These are phyloP conservation scores for Anabas testudineus DNA, from an alignment of 2,797 vertebrate species.

Conservation along the genomic window DNA sequence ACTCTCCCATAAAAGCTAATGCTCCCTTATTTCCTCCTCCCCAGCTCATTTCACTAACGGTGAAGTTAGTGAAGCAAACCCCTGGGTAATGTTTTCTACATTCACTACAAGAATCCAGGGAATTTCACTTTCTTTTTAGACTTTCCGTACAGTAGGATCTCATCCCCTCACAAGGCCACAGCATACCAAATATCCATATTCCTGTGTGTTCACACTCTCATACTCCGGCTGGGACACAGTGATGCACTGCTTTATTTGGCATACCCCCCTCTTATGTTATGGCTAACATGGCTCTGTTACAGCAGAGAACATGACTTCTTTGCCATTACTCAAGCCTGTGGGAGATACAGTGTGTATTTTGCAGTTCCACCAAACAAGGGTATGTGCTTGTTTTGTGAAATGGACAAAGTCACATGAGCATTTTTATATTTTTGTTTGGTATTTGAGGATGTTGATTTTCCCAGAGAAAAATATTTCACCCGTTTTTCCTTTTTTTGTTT, in stretches of 20 bases:
- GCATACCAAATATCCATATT: constrained; percentile 53
- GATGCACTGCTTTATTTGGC: constrained; percentile 69
- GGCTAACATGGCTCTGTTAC: constrained; percentile 57
- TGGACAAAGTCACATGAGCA: constrained; percentile 53
- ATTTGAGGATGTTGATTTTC: constrained; percentile 71
- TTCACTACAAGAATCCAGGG: constrained; percentile 37
- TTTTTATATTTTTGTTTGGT: constrained; percentile 57
- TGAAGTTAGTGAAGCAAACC: constrained; percentile 15
- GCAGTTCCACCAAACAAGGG: constrained; percentile 55
- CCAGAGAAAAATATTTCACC: constrained; percentile 64
- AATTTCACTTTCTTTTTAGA: constrained; percentile 51
- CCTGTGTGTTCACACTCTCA: constrained; percentile 43
- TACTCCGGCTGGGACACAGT: constrained; percentile 29
- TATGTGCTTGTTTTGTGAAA: constrained; percentile 77
- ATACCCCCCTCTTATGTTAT: constrained; percentile 76
- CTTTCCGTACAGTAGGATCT: constrained; percentile 42
- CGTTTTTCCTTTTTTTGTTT: no score
- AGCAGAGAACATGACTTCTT: constrained; percentile 40
- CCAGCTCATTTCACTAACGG: neutral
- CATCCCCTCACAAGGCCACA: constrained; percentile 59
- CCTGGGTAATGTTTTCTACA: constrained; percentile 24
- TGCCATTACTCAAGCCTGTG: constrained; percentile 23
- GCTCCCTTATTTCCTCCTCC: constrained; percentile 8
- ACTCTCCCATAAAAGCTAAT: constrained; percentile 10
- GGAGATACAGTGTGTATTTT: constrained; percentile 51